Evolutionary conservation across 2,797 vertebrate genomes (phyloP).

Genomic region (Columba guinea): DNA sequence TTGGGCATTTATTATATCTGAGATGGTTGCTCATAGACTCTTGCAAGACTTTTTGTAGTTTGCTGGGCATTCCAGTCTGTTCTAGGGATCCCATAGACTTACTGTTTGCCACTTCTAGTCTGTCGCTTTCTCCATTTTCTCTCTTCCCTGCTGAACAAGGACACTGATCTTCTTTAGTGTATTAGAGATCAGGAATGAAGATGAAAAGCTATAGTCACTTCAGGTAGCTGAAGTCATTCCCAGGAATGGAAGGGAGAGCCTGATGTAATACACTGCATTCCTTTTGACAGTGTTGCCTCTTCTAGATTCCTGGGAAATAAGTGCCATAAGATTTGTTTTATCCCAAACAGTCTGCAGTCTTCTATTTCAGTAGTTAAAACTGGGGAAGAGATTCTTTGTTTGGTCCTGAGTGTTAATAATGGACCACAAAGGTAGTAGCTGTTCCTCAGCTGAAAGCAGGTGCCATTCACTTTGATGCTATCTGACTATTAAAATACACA

Average conservation of each 20-base stretch:
- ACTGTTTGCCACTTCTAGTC: neutral
- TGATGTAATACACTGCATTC: accelerated
- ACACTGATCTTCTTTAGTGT: neutral
- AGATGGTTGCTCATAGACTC: neutral
- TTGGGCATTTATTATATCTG: neutral
- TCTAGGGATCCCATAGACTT: neutral
- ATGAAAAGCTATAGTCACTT: neutral
- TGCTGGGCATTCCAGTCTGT: neutral
- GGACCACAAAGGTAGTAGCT: neutral
- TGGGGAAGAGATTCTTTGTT: neutral
- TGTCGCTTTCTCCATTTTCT: neutral
- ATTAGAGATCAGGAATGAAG: neutral
- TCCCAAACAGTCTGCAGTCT: neutral
- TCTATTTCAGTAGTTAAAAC: neutral
- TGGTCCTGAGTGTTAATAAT: neutral
- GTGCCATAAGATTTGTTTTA: neutral
- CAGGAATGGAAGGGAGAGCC: neutral
- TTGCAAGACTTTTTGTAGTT: neutral
- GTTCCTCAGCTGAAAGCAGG: neutral
- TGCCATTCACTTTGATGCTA: neutral
- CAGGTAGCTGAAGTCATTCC: neutral
- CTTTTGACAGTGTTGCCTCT: neutral
- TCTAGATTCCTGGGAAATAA: neutral
- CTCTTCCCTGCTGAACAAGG: neutral
- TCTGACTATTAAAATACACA: neutral